Base-by-base conservation (phyloP, 2,113 vertebrate genomes). In the Periophthalmodon schlosseri region DNA sequence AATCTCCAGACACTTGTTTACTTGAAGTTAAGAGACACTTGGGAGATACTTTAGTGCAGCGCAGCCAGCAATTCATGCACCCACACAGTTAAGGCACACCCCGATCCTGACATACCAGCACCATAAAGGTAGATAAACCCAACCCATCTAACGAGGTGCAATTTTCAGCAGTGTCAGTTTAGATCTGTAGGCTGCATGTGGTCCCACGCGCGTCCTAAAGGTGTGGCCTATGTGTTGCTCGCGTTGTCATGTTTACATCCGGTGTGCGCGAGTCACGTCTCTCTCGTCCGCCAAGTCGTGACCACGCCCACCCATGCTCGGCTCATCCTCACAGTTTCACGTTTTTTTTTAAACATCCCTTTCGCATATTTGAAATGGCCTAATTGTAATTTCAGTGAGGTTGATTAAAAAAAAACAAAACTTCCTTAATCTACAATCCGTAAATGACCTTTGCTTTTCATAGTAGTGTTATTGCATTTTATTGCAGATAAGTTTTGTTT, bases 241-340 rank as follows among this genome's bases (percentile, higher is more conserved):
- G 10, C 44, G 16, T 44, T 52, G 49, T 70, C 66, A 36, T 76
- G 72, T 72, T 67, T 10, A 65, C 44, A 74, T 44, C 63, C 68
- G 75, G 70, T 13, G 47, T 0, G 9, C 11, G 23, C 0, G 5
- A 63, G 90, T 89, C 92, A 93, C 90, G 87, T 92, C 78, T 4
- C 66, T 10, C 91, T 88, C 90, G 90, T 92, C 84, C 64, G 80
- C 74, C 78, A 76, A 71, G 83, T 85, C 73, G n/a, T 5, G 15
- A 58, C 24, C 64, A 52, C 75, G 39, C 72, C 69, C 60, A 5
- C 52, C 50, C 39, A 39, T 4, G 34, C 34, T 44, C n/a, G 4
- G 34, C 18, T 9, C 34, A 39, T 34, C 63, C 63, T 10, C 18
- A 39, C 2, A 39, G 36, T 5, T 28, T 7, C 39, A 10, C 10